Conservation (phyloP, 2,888 invertebrate species). For the Griposia aprilina region DNA sequence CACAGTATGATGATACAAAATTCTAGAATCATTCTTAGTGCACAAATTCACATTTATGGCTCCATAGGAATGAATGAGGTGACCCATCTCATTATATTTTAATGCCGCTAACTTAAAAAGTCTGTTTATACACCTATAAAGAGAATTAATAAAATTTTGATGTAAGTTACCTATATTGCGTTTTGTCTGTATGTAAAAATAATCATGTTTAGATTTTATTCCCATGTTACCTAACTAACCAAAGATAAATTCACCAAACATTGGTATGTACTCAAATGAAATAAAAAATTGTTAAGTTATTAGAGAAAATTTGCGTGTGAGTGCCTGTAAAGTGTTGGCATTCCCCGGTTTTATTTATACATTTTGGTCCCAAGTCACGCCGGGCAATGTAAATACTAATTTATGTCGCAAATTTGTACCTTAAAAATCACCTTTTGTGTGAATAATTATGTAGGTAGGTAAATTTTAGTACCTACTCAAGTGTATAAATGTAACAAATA, state of each 20-base stretch:
- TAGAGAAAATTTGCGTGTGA: neutral
- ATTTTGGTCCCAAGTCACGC: neutral
- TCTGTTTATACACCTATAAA: neutral
- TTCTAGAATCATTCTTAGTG: neutral
- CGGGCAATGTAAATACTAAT: slow-evolving; percentile 38
- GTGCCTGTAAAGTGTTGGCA: slow-evolving; percentile 15
- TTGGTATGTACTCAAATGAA: slow-evolving; percentile 7
- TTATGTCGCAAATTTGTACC: slow-evolving; percentile 40
- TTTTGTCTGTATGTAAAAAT: slow-evolving; percentile 13
- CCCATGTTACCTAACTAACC: slow-evolving; percentile 48
- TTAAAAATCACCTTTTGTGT: slow-evolving; percentile 44
- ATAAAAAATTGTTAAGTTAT: neutral
- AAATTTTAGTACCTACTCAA: slow-evolving; percentile 59
- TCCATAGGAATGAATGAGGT: neutral
- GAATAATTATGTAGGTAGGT: slow-evolving; percentile 33
- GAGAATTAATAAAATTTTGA: no score
- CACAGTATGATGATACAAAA: neutral
- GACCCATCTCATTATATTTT: neutral
- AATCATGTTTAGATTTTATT: slow-evolving; percentile 21
- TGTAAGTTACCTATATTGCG: neutral
- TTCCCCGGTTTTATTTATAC: neutral
- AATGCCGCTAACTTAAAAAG: neutral
- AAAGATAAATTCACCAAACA: slow-evolving; percentile 56
- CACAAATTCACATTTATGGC: slow-evolving; percentile 1
- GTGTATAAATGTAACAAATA: slow-evolving; percentile 66